phyloP scores from a whole-genome alignment of 2,797 vertebrate species.

The Helicolenus hilgendorfi region DNA sequence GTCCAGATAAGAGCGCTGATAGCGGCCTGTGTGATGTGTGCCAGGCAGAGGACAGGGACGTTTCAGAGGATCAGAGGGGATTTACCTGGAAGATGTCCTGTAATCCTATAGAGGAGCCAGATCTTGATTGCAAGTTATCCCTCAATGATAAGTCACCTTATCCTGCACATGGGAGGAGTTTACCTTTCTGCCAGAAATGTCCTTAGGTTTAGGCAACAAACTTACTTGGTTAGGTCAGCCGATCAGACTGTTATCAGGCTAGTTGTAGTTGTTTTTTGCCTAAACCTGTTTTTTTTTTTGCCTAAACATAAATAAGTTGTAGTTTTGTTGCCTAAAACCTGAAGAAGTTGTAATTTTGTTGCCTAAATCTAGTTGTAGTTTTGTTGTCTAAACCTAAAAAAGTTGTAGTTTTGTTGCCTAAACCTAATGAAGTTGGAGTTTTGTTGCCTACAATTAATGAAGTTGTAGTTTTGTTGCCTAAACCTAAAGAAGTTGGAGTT shows the following conservation, averaged over 20 bases:
- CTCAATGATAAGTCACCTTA: not conserved
- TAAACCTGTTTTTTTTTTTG: no score
- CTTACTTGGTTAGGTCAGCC: not conserved
- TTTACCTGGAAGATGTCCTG: slow-evolving; percentile 16
- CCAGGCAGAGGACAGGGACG: not conserved
- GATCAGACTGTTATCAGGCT: no score
- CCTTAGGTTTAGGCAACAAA: not conserved
- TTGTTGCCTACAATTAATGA: fast-evolving
- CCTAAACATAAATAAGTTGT: no score
- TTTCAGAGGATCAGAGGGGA: not conserved
- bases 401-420: no score
- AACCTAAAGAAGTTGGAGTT: no score
- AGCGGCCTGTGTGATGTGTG: not conserved
- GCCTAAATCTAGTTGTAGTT: no score
- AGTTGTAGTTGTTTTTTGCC: no score
- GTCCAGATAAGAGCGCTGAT: slow-evolving; percentile 46
- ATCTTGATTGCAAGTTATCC: not conserved
- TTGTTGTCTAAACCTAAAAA: no score
- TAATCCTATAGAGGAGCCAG: not conserved
- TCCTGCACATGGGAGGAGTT: not conserved
- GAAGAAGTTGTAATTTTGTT: no score
- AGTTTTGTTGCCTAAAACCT: no score
- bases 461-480: no score
- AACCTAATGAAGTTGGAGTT: no score
- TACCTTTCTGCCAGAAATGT: not conserved